Evolutionary conservation across 37 sponge, comb jelly and placozoan species (phyloP), one percentile per base, ranked within the genome.

Genomic region (Haliclona indistincta): DNA sequence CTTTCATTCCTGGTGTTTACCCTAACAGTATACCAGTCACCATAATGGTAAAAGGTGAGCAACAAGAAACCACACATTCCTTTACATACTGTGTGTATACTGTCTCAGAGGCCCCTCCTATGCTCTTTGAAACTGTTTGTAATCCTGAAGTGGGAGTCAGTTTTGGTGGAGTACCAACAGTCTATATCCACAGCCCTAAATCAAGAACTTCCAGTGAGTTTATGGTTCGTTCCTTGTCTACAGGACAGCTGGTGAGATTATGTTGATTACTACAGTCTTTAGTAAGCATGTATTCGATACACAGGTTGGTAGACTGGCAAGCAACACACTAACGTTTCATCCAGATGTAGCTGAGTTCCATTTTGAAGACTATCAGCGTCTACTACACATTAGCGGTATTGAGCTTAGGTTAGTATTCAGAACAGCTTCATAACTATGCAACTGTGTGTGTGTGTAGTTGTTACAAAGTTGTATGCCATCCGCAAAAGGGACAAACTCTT

Each of bases 111-210:
- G 22, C 38, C 13, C 91, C 91, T 54, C 86, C 91, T 4, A 34
- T 84, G 61, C 44, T 90, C 37, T 84, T 90, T 32, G 60, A 56
- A 5, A 63, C 65, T 53, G 63, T 54, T 43, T 81, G 81, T 52
- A 38, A 64, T 1, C 29, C 63, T 4, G 49, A 65, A 26, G 22
- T 34, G 34, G 86, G 81, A 1, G 70, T 90, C 49, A 54, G 56
- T 17, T 90, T 90, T 77, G 91, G 91, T 6, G 91, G 91, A 7
- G n/a, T 13, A 25, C 91, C 91, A 17, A 49, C 80, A 5, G 76
- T 81, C 36, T 90, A 71, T 54, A n/a, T 84, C 43, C 85, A 84
- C 65, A 89, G 81, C 29, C 25, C 49, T 25, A 19, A 32, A 3
- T 43, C 75, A 30, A 69, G 37, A 32, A 3, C 25, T 0, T 17